A percentile compares a stretch with the other conserved stretches of the same genome.
phyloP scores from a whole-genome alignment of 2,113 vertebrate genomes.

The Greenwoodochromis staneri region DNA sequence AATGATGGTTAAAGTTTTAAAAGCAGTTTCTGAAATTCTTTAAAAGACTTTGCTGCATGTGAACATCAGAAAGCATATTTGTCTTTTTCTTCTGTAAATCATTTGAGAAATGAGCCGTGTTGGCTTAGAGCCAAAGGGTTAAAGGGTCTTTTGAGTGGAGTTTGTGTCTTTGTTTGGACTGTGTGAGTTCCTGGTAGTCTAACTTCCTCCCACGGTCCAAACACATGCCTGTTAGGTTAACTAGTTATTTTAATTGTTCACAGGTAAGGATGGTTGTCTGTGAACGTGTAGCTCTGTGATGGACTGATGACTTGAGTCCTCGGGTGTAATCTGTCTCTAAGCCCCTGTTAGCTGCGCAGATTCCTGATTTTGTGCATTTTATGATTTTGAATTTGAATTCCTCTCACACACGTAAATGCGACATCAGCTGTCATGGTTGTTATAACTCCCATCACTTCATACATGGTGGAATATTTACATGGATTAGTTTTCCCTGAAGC shows the following conservation, averaged over 20 bases:
- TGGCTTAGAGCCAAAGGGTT: too few relatives aligned
- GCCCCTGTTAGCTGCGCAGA: rapidly evolving
- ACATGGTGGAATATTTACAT: background rate
- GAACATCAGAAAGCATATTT: too few relatives aligned
- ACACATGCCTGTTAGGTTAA: background rate
- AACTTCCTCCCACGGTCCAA: background rate
- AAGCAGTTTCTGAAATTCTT: too few relatives aligned
- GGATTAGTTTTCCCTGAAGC: background rate
- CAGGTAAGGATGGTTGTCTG: background rate
- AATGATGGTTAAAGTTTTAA: too few relatives aligned
- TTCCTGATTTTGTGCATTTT: background rate
- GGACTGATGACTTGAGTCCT: background rate
- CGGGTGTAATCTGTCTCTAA: background rate
- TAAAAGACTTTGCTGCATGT: too few relatives aligned
- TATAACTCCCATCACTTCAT: background rate
- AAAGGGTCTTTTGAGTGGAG: too few relatives aligned
- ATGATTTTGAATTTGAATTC: background rate
- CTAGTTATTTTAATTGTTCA: background rate
- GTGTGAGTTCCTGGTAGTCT: background rate
- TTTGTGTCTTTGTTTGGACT: background rate
- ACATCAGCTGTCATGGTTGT: background rate
- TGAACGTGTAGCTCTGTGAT: background rate
- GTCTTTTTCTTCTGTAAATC: too few relatives aligned
- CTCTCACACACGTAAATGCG: rapidly evolving
- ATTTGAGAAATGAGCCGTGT: too few relatives aligned